Base-by-base conservation (phyloP, 1,140 invertebrate species). In the Hyles euphorbiae region DNA sequence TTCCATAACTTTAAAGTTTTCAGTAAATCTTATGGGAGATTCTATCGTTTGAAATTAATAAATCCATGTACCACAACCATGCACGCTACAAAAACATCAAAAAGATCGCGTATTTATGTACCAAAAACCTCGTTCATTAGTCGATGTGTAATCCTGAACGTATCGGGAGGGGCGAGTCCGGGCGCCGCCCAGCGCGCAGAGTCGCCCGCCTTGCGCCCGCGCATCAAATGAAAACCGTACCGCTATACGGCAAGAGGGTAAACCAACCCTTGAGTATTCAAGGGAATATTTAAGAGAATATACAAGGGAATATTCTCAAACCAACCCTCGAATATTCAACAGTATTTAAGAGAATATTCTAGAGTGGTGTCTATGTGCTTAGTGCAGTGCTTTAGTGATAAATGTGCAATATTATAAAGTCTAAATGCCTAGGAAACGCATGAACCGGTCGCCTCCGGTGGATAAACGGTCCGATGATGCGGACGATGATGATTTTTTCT, bases 401-500 rank as follows among this genome's bases (percentile, higher is more conserved):
- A 40, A 40, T 49, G 69, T 72, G 69, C 56, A 61, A 63, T 68
- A 69, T 56, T 47, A 10, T 8, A 46, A 5, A 40, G 5, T 40
- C 48, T 70, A 69, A 70, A 87, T 87, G 84, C 84, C 84, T 0
- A 74, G 84, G 55, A 87, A 87, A 81, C 70, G 81, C 8, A 70
- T 69, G 12, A 83, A 74, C 54, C 69, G 71, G 56, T 80, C 78
- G 5, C 74, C 77, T 5, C 73, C 74, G 3, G 68, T 65, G 9
- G 76, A 83, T 11, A 83, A 85, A 58, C 72, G 72, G 12, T 54
- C 58, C 2, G 81, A 83, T 8, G 81, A 84, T 40, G 61, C 49
- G 1, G 83, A 87, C 5, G 84, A 87, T 59, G 82, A 87, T 57
- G 84, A 85, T 61, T 87, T 85, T 60, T 77, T 83, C 33, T 85